phyloP scores from a whole-genome alignment of 2,888 invertebrate genomes.

The Cheilosia impressa region DNA sequence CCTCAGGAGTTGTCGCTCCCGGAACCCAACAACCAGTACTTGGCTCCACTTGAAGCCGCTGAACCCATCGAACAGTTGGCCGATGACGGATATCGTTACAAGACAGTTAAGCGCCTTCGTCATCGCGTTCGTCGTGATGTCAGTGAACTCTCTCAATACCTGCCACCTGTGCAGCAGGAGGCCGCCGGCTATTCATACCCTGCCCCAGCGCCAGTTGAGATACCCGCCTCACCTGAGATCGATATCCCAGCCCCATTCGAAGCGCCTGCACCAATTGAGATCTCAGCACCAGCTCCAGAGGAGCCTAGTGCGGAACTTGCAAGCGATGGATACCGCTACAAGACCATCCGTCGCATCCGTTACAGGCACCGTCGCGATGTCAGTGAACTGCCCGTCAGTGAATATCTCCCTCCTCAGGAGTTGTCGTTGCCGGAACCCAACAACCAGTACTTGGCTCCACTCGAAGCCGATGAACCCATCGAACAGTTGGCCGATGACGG shows the following conservation, averaged over 20 bases:
- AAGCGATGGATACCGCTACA: constrained; percentile 49
- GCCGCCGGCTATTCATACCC: constrained; percentile 48
- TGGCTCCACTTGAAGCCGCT: constrained; percentile 43
- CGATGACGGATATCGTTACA: constrained; percentile 80
- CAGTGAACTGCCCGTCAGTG: background rate
- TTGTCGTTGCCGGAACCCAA: constrained; percentile 4
- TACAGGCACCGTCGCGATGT: constrained; percentile 43
- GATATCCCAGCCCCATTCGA: constrained; percentile 10
- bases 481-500: too few species aligned
- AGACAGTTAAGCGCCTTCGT: constrained; percentile 75
- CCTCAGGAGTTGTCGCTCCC: constrained; percentile 20
- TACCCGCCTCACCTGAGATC: constrained; percentile 3
- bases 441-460: constrained; percentile 51
- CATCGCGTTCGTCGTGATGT: constrained; percentile 65
- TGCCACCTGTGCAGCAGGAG: constrained; percentile 42
- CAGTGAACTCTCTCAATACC: constrained; percentile 45
- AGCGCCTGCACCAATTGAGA: constrained; percentile 8
- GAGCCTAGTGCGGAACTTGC: too few species aligned
- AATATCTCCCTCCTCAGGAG: constrained; percentile 51
- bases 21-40: constrained; percentile 36
- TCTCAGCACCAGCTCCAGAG: constrained; percentile 5
- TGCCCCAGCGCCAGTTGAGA: constrained; percentile 43
- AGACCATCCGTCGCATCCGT: constrained; percentile 9
- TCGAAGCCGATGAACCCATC: too few species aligned
- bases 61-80: constrained; percentile 72